Conservation (phyloP, 2,888 invertebrate species). For the Aproaerema taeniolella region DNA sequence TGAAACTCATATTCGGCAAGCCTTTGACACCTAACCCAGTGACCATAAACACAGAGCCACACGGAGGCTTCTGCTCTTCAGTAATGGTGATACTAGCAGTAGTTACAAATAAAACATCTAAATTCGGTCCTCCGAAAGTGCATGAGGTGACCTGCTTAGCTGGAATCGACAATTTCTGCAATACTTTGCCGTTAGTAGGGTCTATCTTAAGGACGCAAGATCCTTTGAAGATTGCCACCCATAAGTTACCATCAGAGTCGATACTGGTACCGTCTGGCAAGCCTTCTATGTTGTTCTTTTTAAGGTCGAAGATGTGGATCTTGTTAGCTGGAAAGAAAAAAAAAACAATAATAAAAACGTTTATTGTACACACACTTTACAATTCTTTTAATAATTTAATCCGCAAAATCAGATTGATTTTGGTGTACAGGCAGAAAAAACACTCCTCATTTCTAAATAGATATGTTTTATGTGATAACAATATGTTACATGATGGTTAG, state of each 20-base stretch:
- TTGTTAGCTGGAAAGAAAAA: slow-evolving; percentile 72
- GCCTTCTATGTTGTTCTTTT: slow-evolving; percentile 46
- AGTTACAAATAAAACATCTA: slow-evolving; percentile 82
- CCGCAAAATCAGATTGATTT: no score
- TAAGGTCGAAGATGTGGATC: slow-evolving; percentile 78
- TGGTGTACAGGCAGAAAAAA: no score
- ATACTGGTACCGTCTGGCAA: slow-evolving; percentile 86
- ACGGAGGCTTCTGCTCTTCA: slow-evolving; percentile 58
- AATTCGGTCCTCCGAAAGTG: slow-evolving; percentile 83
- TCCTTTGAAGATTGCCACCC: slow-evolving; percentile 84
- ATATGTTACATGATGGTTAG: no score
- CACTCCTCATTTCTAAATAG: no score
- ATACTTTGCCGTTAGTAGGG: slow-evolving; percentile 71
- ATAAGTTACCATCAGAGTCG: slow-evolving; percentile 85
- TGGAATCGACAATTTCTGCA: slow-evolving; percentile 71
- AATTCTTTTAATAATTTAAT: neutral
- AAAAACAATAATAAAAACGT: no score
- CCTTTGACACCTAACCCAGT: slow-evolving; percentile 80
- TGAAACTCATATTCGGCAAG: slow-evolving; percentile 44
- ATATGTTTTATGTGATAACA: no score
- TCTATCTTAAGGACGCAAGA: slow-evolving; percentile 75
- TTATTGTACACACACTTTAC: neutral
- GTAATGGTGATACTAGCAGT: slow-evolving; percentile 67
- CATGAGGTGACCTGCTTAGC: slow-evolving; percentile 83
- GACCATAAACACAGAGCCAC: slow-evolving; percentile 79